Evolutionary conservation across 2,797 vertebrate species (phyloP).

Genomic region (Capromys pilorides): DNA sequence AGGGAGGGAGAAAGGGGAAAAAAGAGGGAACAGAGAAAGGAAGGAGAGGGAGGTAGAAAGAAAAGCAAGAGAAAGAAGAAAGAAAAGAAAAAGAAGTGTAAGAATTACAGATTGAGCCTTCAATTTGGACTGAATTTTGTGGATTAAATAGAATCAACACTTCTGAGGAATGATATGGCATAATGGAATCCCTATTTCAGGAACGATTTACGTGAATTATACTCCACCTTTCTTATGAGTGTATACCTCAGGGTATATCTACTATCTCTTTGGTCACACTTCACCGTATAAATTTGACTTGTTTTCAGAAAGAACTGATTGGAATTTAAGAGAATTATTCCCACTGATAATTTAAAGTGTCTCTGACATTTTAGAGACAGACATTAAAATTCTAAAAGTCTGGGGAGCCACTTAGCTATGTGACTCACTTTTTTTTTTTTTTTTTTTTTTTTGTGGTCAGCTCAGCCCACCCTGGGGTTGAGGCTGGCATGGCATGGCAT

Average conservation of each 20-base stretch:
- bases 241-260: neutral
- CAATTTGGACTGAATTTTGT: neutral
- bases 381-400: constrained; percentile 40
- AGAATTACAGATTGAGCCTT: neutral
- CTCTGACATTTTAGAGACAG: constrained; percentile 28
- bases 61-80: neutral
- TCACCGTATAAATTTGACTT: neutral
- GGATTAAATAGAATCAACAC: constrained; percentile 27
- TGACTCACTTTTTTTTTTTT: neutral
- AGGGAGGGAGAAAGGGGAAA: no score
- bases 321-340: constrained; percentile 26
- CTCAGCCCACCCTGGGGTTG: no score
- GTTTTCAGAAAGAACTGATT: neutral
- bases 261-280: neutral
- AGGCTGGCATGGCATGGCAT: no score
- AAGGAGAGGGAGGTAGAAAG: neutral
- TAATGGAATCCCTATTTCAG: neutral
- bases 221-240: neutral
- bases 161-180: neutral
- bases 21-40: no score
- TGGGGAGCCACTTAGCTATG: neutral
- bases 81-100: neutral
- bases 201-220: neutral
- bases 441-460: no score
- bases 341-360: neutral